Percentiles rank a stretch among this genome's conserved stretches.
Conservation (phyloP, 2,113 vertebrate genomes). For the Megaptera novaeangliae region DNA sequence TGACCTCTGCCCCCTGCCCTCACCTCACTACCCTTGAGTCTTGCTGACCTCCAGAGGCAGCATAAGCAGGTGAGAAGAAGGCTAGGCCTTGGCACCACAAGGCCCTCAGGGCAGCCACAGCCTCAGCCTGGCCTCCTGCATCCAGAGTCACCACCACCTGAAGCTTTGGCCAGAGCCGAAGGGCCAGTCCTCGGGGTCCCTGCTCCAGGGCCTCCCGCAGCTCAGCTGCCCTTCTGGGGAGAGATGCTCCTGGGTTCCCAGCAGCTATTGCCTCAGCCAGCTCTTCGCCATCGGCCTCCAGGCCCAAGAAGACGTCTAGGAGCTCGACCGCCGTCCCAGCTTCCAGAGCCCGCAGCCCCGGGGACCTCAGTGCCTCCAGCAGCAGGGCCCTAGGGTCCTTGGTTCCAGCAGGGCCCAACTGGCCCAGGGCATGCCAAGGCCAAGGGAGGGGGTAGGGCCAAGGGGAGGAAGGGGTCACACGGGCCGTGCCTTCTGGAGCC, state of each 20-base stretch:
- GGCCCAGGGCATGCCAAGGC: slow-evolving; percentile 81
- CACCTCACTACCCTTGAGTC: neutral
- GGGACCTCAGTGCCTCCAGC: slow-evolving; percentile 85
- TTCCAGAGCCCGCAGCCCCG: slow-evolving; percentile 83
- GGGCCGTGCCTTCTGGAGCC: slow-evolving; percentile 76
- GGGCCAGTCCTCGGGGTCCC: slow-evolving; percentile 86
- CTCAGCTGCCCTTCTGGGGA: slow-evolving; percentile 80
- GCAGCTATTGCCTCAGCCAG: slow-evolving; percentile 84
- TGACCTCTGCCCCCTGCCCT: neutral
- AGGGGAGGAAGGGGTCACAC: slow-evolving; percentile 85
- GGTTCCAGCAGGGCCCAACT: slow-evolving; percentile 77
- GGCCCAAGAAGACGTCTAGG: slow-evolving; percentile 82
- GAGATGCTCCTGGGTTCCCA: slow-evolving; percentile 77
- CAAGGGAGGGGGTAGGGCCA: slow-evolving; percentile 75
- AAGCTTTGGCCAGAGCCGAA: slow-evolving; percentile 89
- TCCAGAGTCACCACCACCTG: slow-evolving; percentile 87
- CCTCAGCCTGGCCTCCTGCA: slow-evolving; percentile 77
- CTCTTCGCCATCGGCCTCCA: slow-evolving; percentile 81
- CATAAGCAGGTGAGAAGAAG: slow-evolving; percentile 92
- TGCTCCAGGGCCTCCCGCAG: slow-evolving; percentile 79
- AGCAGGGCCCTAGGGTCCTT: slow-evolving; percentile 78
- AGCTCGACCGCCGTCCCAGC: slow-evolving; percentile 84
- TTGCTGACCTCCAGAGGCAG: slow-evolving; percentile 86
- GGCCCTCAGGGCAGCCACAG: slow-evolving; percentile 80
- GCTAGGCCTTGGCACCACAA: slow-evolving; percentile 86